Base-by-base conservation (phyloP, 2,113 vertebrate genomes). In the Montifringilla adamsi region DNA sequence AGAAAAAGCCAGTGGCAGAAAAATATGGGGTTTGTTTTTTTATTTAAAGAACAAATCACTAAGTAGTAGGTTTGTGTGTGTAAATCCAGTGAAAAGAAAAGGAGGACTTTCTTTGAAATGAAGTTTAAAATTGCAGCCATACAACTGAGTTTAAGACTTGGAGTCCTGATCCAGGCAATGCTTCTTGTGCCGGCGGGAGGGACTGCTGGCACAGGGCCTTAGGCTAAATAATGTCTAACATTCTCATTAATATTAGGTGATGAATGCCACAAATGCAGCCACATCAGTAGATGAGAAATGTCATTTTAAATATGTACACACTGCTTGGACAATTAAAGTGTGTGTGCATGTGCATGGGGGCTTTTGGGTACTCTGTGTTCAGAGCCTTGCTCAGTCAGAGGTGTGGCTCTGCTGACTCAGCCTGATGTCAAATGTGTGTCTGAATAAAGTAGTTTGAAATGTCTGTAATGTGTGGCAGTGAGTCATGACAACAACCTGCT, bases 341-440 rank as follows among this genome's bases (percentile, higher is more conserved):
- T 20, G 53, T 10, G 7, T 39, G n/a, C n/a, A n/a, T n/a, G 43
- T 44, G 47, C 9, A 5, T 5, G 60, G 44, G 39, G 63, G 39
- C 35, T 84, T 62, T 59, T 0, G 6, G 26, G 30, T 33, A 0
- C 41, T n/a, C 53, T 3, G 6, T 28, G 7, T 10, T 53, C 47
- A 55, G 72, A 49, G 4, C 27, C 52, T 35, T 7, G 16, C 53
- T 79, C 8, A 0, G 41, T 3, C 50, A 20, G 43, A n/a, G 59
- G 35, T 15, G 5, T 5, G 1, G 27, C 47, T 55, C 64, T 35
- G 47, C 69, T 46, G 30, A 7, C 2, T 1, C 37, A 20, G 64
- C 56, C 62, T 43, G 1, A 0, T 13, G 26, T 15, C 39, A 11
- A 6, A 4, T 1, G 0, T 22, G 30, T 43, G 18, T 15, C 70